Conservation (phyloP, 2,113 vertebrate genomes). For the Acanthochromis polyacanthus region DNA sequence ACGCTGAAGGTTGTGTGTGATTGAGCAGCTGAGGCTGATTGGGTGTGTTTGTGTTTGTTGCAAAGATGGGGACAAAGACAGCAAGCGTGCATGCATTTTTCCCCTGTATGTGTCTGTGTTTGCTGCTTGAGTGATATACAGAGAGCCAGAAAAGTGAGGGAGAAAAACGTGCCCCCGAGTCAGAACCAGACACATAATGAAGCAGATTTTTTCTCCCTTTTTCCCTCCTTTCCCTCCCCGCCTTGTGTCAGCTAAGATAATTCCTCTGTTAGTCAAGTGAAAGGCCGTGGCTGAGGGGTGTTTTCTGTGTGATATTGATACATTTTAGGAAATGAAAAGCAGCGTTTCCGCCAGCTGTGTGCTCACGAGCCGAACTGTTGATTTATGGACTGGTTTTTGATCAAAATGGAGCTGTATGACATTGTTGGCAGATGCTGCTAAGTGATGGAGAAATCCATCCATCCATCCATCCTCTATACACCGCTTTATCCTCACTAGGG, state of each 20-base stretch:
- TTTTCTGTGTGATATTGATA: constrained; percentile 66
- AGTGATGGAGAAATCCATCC: constrained; percentile 63
- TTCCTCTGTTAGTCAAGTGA: constrained; percentile 68
- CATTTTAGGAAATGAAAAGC: constrained; percentile 65
- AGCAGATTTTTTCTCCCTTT: constrained; percentile 40
- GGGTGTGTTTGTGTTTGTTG: constrained; percentile 50
- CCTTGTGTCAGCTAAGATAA: constrained; percentile 62
- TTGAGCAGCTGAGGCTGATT: constrained; percentile 37
- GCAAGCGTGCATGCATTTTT: constrained; percentile 1
- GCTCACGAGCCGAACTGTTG: constrained; percentile 43
- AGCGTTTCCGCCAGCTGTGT: constrained; percentile 33
- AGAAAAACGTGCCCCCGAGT: constrained; percentile 56
- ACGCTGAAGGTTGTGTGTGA: constrained; percentile 55
- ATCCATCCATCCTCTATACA: no score
- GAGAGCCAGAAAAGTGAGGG: constrained; percentile 44
- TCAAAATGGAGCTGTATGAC: constrained; percentile 45
- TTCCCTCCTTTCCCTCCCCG: background rate
- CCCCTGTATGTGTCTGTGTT: constrained; percentile 42
- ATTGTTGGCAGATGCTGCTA: constrained; percentile 62
- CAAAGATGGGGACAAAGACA: constrained; percentile 35
- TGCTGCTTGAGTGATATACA: constrained; percentile 53
- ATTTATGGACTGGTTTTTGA: constrained; percentile 56
- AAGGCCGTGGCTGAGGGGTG: constrained; percentile 50
- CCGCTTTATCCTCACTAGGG: no score
- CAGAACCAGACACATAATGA: constrained; percentile 65